Evolutionary conservation across 2,888 invertebrate species (phyloP).

Genomic region (Ischnura elegans): DNA sequence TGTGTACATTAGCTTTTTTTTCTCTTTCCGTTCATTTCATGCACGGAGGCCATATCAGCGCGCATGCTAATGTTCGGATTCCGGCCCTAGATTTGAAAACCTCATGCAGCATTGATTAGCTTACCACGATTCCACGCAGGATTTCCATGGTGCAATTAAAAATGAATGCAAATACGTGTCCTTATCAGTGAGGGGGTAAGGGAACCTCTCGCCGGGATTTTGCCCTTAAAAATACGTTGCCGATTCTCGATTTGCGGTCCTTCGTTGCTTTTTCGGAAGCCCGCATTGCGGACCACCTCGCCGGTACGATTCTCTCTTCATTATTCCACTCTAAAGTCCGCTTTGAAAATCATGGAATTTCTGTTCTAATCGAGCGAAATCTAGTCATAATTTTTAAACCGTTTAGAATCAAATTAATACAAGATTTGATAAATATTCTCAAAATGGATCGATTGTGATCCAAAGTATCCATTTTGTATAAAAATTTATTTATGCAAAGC

Average conservation of each 20-base stretch:
- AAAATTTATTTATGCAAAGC: no score
- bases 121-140: constrained; percentile 19
- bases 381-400: no score
- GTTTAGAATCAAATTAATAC: no score
- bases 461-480: no score
- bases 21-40: background rate
- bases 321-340: no score
- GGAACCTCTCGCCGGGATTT: background rate
- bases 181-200: background rate
- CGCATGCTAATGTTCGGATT: background rate
- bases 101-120: constrained; percentile 9
- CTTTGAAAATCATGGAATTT: no score
- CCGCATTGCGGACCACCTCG: background rate
- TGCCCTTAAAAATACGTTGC: background rate
- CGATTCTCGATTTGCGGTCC: background rate
- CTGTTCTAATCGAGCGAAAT: no score
- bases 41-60: background rate
- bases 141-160: constrained; percentile 35
- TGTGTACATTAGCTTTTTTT: background rate
- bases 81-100: background rate
- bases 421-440: no score
- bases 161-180: constrained; percentile 18
- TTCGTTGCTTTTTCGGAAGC: background rate
- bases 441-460: no score
- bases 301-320: background rate